Evolutionary conservation across 2,888 invertebrate genomes (phyloP).

Genomic region (Branchipolynoe longqiensis): DNA sequence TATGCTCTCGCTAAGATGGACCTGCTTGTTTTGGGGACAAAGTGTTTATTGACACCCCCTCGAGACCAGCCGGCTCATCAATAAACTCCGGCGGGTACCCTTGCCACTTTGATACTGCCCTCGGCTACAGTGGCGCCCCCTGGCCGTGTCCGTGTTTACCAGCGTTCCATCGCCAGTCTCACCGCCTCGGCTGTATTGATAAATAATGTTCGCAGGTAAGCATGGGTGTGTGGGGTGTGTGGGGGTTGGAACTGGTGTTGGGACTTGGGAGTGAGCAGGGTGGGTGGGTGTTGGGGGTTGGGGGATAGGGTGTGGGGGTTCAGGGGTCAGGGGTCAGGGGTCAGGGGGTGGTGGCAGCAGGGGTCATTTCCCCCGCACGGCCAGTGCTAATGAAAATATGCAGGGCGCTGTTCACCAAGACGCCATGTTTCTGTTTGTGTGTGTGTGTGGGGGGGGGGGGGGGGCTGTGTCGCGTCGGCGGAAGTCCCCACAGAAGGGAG

Average conservation of each 20-base stretch:
- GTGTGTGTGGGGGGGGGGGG: too few species aligned
- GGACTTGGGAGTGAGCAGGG: too few species aligned
- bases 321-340: constrained; percentile 9
- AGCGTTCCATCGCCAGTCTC: constrained; percentile 21
- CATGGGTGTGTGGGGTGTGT: too few species aligned
- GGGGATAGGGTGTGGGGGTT: too few species aligned
- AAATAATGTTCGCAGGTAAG: constrained; percentile 30
- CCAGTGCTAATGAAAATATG: constrained; percentile 52
- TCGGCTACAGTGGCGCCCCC: constrained; percentile 35
- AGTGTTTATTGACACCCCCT: constrained; percentile 44
- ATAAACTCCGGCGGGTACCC: constrained; percentile 5
- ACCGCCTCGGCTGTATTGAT: constrained; percentile 21
- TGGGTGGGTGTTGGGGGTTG: too few species aligned
- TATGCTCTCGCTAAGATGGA: background rate
- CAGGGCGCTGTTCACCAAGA: constrained; percentile 4
- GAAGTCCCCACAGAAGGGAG: background rate
- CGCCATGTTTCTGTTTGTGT: too few species aligned
- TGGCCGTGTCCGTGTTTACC: constrained; percentile 25
- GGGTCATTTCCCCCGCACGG: background rate
- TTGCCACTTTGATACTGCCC: constrained; percentile 32
- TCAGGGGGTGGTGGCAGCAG: constrained; percentile 21
- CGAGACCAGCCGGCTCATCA: too few species aligned
- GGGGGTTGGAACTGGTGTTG: too few species aligned
- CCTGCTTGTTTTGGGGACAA: constrained; percentile 24
- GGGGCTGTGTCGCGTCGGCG: constrained; percentile 16